Percentiles rank a stretch among this genome's conserved stretches.
Conservation (phyloP, 2,113 vertebrate species). For the Chaenogobius annularis region DNA sequence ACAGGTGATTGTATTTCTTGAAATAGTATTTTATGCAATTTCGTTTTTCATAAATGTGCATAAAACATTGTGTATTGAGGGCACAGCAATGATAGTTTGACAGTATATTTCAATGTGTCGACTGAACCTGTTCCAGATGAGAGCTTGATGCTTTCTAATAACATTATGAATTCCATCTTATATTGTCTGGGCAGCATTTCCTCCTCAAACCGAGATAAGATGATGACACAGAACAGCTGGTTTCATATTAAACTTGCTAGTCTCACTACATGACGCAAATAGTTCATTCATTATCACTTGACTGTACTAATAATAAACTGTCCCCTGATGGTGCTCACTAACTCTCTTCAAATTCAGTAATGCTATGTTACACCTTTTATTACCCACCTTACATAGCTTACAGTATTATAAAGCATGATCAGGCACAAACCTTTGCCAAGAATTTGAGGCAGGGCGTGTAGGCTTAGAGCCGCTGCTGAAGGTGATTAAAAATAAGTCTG, state of each 20-base stretch:
- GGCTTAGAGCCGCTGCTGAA: constrained; percentile 25
- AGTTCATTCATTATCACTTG: constrained; percentile 3
- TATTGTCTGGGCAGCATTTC: constrained; percentile 4
- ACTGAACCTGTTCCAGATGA: constrained; percentile 20
- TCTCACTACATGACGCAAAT: constrained; percentile 2
- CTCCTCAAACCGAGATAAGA: neutral
- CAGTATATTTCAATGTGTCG: constrained; percentile 4
- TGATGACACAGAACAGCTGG: neutral
- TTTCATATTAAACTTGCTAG: neutral
- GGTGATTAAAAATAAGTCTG: constrained; percentile 38
- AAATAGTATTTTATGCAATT: too few relatives aligned
- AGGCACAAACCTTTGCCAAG: constrained; percentile 3
- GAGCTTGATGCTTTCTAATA: constrained; percentile 7
- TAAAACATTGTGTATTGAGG: neutral
- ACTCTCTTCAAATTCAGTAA: neutral
- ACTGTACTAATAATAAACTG: neutral
- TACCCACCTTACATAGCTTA: neutral
- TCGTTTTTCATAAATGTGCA: too few relatives aligned
- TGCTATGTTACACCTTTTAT: neutral
- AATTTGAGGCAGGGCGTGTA: neutral
- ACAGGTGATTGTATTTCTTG: too few relatives aligned
- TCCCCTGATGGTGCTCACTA: neutral
- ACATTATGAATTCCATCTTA: constrained; percentile 5
- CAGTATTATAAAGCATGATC: constrained; percentile 13
- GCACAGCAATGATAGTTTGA: neutral